Percentiles rank a stretch among this genome's conserved stretches.
Conservation (phyloP, 2,888 invertebrate genomes). For the Alviniconcha strummeri region DNA sequence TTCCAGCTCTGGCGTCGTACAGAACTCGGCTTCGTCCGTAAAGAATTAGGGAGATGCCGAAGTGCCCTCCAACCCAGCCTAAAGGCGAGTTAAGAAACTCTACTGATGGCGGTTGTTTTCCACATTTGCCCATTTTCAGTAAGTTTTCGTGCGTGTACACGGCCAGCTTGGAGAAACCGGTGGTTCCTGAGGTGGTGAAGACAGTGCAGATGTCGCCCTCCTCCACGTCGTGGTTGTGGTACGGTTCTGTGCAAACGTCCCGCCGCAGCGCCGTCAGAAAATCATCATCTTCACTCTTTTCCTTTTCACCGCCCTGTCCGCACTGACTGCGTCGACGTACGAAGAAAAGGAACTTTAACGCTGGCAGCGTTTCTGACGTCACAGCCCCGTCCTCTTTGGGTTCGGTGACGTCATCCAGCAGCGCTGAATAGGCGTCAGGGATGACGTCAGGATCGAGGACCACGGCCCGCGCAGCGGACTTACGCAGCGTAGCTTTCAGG, state of each 20-base stretch:
- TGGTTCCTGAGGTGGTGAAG: constrained; percentile 16
- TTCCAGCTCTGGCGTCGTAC: not conserved
- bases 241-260: not conserved
- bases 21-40: constrained; percentile 9
- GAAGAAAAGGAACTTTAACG: constrained; percentile 8
- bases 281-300: not conserved
- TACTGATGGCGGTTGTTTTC: not conserved
- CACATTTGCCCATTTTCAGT: not conserved
- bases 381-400: not conserved
- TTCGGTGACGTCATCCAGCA: not conserved
- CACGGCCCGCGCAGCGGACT: constrained; percentile 11
- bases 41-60: not conserved
- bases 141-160: not conserved
- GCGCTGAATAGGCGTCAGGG: not conserved
- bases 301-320: too few species aligned
- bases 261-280: not conserved
- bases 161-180: not conserved
- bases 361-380: not conserved
- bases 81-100: not conserved
- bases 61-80: constrained; percentile 2
- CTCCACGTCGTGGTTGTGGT: not conserved
- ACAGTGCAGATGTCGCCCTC: constrained; percentile 1
- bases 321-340: not conserved
- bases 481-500: not conserved
- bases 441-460: constrained; percentile 23